These are phyloP conservation scores for Sebastes steindachneri DNA, from an alignment of 2,797 vertebrate species.

Conservation along the genomic window DNA sequence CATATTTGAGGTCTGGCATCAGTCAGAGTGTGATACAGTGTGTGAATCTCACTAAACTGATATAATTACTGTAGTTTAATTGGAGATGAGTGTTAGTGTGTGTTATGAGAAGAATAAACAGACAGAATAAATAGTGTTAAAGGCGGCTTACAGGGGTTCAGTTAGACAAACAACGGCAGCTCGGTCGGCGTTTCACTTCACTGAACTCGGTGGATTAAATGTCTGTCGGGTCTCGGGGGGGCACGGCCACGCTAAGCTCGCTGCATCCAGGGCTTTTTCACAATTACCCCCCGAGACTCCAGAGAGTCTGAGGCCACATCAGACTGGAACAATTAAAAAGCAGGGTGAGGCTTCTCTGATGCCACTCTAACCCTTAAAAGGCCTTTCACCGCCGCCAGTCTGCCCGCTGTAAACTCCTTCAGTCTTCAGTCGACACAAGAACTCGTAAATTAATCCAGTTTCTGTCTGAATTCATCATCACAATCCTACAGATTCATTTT, in stretches of 20 bases:
- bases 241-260: slow-evolving; percentile 74
- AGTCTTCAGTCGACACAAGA: background rate
- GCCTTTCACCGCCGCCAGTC: slow-evolving; percentile 53
- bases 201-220: slow-evolving; percentile 63
- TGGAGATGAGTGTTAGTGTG: slow-evolving; percentile 39
- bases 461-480: slow-evolving; percentile 1
- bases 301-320: slow-evolving; percentile 83
- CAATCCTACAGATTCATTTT: background rate
- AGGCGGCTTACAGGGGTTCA: slow-evolving; percentile 46
- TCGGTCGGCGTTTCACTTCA: slow-evolving; percentile 61
- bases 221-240: slow-evolving; percentile 68
- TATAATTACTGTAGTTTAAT: slow-evolving; percentile 65
- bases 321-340: slow-evolving; percentile 77
- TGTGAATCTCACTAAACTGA: slow-evolving; percentile 44
- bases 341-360: slow-evolving; percentile 76
- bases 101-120: slow-evolving; percentile 68
- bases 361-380: slow-evolving; percentile 49
- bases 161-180: slow-evolving; percentile 65
- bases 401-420: slow-evolving; percentile 36
- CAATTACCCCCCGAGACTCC: slow-evolving; percentile 85
- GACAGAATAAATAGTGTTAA: slow-evolving; percentile 22
- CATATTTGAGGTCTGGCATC: slow-evolving; percentile 47
- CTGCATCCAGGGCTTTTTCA: slow-evolving; percentile 79
- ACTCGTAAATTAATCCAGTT: slow-evolving; percentile 15
- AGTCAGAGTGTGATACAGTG: slow-evolving; percentile 25